Evolutionary conservation across 2,797 vertebrate species (phyloP).

Genomic region (Tachyglossus aculeatus): DNA sequence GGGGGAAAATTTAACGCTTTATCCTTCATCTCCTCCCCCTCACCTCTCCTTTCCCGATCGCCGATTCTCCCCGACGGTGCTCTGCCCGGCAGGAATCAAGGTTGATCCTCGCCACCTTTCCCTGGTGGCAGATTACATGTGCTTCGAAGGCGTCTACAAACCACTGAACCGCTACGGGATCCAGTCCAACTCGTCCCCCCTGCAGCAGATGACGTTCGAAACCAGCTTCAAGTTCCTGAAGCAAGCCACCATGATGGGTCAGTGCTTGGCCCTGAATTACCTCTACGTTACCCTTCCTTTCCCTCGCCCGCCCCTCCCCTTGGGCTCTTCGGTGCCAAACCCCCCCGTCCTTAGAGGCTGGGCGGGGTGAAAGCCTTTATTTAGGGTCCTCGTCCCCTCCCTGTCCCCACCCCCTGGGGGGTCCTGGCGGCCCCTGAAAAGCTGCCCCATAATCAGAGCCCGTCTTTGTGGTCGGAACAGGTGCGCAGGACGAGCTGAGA

Average conservation of each 20-base stretch:
- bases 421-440: too few relatives aligned
- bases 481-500: constrained; percentile 83
- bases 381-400: background rate
- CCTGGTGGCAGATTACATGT: constrained; percentile 97
- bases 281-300: background rate
- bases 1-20: too few relatives aligned
- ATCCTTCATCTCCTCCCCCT: too few relatives aligned
- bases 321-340: background rate
- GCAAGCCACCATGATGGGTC: constrained; percentile 93
- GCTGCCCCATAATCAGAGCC: background rate
- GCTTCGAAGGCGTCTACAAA: constrained; percentile 93
- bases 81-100: constrained; percentile 81
- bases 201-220: constrained; percentile 99
- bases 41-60: background rate
- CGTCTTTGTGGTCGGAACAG: constrained; percentile 66
- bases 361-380: too few relatives aligned
- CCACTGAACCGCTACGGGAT: constrained; percentile 91
- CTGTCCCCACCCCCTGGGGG: too few relatives aligned
- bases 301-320: background rate
- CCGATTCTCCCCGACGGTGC: background rate
- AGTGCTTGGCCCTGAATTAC: constrained; percentile 6
- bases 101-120: constrained; percentile 96
- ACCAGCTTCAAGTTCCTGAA: constrained; percentile 96
- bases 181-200: constrained; percentile 89
- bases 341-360: too few relatives aligned